phyloP scores from a whole-genome alignment of 2,888 invertebrate genomes.

The Pristionchus japonicus region DNA sequence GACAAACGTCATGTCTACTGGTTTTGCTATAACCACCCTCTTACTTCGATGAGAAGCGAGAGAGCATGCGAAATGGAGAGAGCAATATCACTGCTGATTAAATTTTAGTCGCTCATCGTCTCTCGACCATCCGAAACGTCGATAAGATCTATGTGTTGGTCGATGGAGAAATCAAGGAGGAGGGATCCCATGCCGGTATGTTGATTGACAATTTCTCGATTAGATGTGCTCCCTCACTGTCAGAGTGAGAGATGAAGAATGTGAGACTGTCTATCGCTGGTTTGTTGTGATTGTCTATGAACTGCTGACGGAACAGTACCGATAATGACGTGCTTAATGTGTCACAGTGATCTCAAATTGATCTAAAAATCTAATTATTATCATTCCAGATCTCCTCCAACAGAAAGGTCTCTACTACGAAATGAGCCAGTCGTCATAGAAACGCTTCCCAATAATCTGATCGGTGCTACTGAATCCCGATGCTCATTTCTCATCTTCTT shows the following conservation, averaged over 20 bases:
- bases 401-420: constrained; percentile 48
- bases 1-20: not conserved
- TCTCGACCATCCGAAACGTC: constrained; percentile 78
- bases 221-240: not conserved
- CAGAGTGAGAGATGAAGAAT: constrained; percentile 60
- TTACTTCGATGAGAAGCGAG: not conserved
- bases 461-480: not conserved
- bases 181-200: constrained; percentile 81
- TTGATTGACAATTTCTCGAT: not conserved
- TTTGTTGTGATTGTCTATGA: not conserved
- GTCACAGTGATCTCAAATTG: not conserved
- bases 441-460: not conserved
- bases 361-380: not conserved
- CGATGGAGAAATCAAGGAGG: constrained; percentile 79
- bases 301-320: not conserved
- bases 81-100: too few relatives aligned
- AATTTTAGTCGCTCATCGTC: constrained; percentile 77
- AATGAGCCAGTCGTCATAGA: constrained; percentile 33
- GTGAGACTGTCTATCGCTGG: not conserved
- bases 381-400: constrained; percentile 79
- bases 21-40: not conserved
- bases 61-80: not conserved
- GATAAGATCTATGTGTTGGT: constrained; percentile 78
- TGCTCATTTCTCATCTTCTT: not conserved
- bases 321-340: not conserved